These are phyloP conservation scores for Mastigias papua DNA, from an alignment of 30 jellyfish, hydroid and myxozoan genomes.

Conservation along the genomic window DNA sequence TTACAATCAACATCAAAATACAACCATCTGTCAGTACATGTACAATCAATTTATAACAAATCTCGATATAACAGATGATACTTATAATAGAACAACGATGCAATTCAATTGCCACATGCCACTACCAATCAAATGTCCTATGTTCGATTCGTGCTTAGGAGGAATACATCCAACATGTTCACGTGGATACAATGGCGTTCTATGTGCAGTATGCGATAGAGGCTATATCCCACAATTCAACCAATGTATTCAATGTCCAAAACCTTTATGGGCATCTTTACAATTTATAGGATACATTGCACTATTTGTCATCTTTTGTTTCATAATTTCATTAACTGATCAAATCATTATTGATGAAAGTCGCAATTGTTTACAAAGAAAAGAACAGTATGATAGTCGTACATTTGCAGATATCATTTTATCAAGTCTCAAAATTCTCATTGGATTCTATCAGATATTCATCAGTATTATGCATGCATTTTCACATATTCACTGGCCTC, in stretches of 20 bases:
- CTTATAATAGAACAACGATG: constrained; percentile 14
- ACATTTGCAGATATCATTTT: constrained; percentile 62
- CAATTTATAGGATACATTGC: constrained; percentile 14
- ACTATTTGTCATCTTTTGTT: constrained; percentile 30
- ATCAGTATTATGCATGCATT: neutral
- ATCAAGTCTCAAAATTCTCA: constrained; percentile 29
- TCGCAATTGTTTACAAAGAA: too few species aligned
- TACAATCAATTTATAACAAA: constrained; percentile 18
- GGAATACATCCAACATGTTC: constrained; percentile 44
- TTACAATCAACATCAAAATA: too few species aligned
- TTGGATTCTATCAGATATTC: neutral
- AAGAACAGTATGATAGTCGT: neutral
- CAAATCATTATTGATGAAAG: neutral
- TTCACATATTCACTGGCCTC: neutral
- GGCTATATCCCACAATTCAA: constrained; percentile 21
- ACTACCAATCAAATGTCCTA: constrained; percentile 35
- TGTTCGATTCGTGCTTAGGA: constrained; percentile 51
- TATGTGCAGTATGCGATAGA: constrained; percentile 49
- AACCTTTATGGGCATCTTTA: neutral
- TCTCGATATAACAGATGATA: constrained; percentile 18
- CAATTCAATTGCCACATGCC: constrained; percentile 24
- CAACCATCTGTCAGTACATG: neutral
- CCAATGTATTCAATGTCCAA: constrained; percentile 48
- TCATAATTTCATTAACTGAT: constrained; percentile 3
- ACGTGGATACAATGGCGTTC: constrained; percentile 49